Percentiles rank a stretch among this genome's conserved stretches.
Evolutionary conservation across 2,888 invertebrate species (phyloP).

Genomic region (Nebria salina): DNA sequence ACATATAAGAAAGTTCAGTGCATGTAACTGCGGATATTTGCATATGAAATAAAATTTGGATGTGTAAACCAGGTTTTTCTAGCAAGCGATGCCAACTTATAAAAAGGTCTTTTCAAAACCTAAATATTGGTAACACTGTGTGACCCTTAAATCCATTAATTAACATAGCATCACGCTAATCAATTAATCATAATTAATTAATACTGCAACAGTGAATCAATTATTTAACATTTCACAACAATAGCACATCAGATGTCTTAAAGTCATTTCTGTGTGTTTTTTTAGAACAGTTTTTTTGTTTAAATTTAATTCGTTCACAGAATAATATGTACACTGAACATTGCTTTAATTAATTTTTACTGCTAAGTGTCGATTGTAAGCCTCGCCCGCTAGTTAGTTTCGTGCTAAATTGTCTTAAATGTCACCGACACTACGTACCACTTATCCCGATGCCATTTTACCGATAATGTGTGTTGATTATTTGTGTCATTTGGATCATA

Average conservation of each 20-base stretch:
- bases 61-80: not conserved
- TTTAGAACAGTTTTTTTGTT: slow-evolving; percentile 16
- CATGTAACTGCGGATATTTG: too few relatives aligned
- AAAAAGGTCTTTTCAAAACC: slow-evolving; percentile 12
- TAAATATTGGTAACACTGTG: slow-evolving; percentile 26
- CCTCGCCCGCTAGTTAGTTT: slow-evolving; percentile 28
- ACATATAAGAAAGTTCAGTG: too few relatives aligned
- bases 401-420: slow-evolving; percentile 5
- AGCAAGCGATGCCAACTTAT: not conserved
- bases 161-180: slow-evolving; percentile 35
- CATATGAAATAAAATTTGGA: too few relatives aligned
- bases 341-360: slow-evolving; percentile 5
- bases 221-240: slow-evolving; percentile 37
- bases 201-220: slow-evolving; percentile 41
- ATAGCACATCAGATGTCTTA: slow-evolving; percentile 28
- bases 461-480: slow-evolving; percentile 7
- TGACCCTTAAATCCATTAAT: slow-evolving; percentile 40
- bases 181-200: slow-evolving; percentile 30
- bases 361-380: slow-evolving; percentile 10
- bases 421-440: slow-evolving; percentile 15
- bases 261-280: slow-evolving; percentile 7
- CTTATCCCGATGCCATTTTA: not conserved
- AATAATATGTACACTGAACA: slow-evolving; percentile 26
- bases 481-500: slow-evolving; percentile 14
- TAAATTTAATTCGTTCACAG: slow-evolving; percentile 18